Evolutionary conservation across 2,113 vertebrate species (phyloP), one percentile per base, ranked within the genome.

Genomic region (Oriolus oriolus): DNA sequence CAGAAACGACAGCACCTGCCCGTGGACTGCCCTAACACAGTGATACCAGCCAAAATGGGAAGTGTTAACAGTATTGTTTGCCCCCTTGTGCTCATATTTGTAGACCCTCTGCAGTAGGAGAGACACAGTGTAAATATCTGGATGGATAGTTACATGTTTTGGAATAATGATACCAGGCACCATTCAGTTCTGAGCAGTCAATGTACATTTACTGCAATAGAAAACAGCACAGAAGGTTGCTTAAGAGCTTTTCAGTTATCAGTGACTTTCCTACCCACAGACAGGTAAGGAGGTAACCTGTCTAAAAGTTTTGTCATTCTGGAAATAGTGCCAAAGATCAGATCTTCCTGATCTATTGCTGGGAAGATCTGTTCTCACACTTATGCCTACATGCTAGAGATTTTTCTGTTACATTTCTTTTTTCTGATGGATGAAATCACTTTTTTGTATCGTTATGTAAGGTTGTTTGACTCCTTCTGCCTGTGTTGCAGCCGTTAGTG

Each of bases 1-100:
- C 92, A 96, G 85, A 94, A 93, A 81, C n/a, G 63, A 86, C 80
- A 96, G 92, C 92, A 93, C 83, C 92, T 96, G 92, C 92, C 93
- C 6, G 9, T 23, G 83, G 60, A 70, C 83, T 75, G 71, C 69
- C 33, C 60, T 53, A 71, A 41, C 60, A 21, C 76, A 59, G 76
- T 1, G 3, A 44, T 68, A 42, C 68, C 53, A 95, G 90, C 93
- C 95, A 78, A 94, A 88, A 49, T 6, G 28, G 54, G 85, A 81
- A 64, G 76, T 28, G 49, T 84, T 78, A 56, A 30, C 20, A 42
- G 60, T 31, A 44, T 41, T 88, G 85, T 84, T 69, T 71, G 76
- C 71, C 65, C 68, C 5, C 28, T 4, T 49, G 85, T 69, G 80
- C 59, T 93, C 71, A 3, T 49, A 42, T 83, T 49, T 56, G 10